A percentile compares a stretch with the other conserved stretches of the same genome.
Evolutionary conservation across 2,888 invertebrate species (phyloP).

Genomic region (Danaus chrysippus): DNA sequence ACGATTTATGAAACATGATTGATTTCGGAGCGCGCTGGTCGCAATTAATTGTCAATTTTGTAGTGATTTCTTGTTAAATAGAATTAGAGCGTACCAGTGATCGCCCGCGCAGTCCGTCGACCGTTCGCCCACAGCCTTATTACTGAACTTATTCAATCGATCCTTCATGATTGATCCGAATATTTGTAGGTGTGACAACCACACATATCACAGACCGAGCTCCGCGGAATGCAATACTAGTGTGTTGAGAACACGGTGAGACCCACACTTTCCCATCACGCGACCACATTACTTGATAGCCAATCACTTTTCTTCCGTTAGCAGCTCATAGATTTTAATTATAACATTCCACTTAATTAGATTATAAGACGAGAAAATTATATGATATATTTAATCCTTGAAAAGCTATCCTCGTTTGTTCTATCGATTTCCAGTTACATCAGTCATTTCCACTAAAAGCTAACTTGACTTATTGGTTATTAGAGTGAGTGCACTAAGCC

Average conservation of each 20-base stretch:
- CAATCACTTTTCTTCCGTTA: too few relatives aligned
- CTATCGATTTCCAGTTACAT: not conserved
- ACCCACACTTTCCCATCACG: too few relatives aligned
- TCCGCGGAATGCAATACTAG: conserved; percentile 32
- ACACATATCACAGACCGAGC: conserved; percentile 36
- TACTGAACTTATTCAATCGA: conserved; percentile 72
- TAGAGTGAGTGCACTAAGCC: not conserved
- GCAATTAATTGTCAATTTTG: conserved; percentile 50
- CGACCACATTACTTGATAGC: too few relatives aligned
- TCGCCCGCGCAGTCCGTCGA: conserved; percentile 78
- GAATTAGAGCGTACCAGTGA: conserved; percentile 70
- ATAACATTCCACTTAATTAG: too few relatives aligned
- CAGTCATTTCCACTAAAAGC: conserved; percentile 1
- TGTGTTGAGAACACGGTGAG: conserved; percentile 22
- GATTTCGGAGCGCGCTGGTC: conserved; percentile 45
- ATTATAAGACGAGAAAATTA: too few relatives aligned
- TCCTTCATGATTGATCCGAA: conserved; percentile 72
- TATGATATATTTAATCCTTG: too few relatives aligned
- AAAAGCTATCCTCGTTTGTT: too few relatives aligned
- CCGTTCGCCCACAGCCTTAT: conserved; percentile 73
- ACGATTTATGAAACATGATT: conserved; percentile 11
- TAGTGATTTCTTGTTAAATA: conserved; percentile 70
- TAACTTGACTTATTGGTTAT: conserved; percentile 2
- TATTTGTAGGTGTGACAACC: conserved; percentile 61
- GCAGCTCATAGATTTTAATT: too few relatives aligned